Evolutionary conservation across 2,888 invertebrate species (phyloP), one percentile per base, ranked within the genome.

Genomic region (Sclerodermus sp.): DNA sequence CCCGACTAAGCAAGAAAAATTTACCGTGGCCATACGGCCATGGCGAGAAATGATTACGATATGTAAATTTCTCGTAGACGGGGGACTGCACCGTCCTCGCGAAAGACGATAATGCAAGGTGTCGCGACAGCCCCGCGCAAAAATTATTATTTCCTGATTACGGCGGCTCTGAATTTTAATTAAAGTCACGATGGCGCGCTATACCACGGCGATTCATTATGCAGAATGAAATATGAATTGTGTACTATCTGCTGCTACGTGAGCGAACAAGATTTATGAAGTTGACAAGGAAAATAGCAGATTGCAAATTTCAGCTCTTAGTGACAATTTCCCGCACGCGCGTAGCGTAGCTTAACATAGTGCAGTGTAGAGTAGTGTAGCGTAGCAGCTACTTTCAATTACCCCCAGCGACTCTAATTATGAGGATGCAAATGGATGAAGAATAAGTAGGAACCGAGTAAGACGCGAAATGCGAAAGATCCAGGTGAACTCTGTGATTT

Each of bases 121-220:
- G 51, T 47, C 45, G 47, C 47, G 36, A 30, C n/a, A 38, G 38
- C 40, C 42, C 48, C 51, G 41, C 36, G 46, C 18, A 57, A 56
- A 59, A 56, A 54, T 59, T 54, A 58, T 59, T 58, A 52, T 55
- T 60, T 62, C 48, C 57, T 59, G 59, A 64, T 62, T 59, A 55
- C 49, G 42, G 40, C 36, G 45, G 46, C 40, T 42, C 55, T 58
- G 58, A 53, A 64, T 64, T 66, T 66, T 64, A 64, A 64, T 62
- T 61, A 61, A 60, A 60, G 53, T 38, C 53, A 47, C 42, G 47
- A 47, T 43, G 29, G 48, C 45, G 52, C 52, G 49, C 36, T 49
- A 43, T 42, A 45, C 34, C 42, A 17, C 38, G 40, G 45, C 53
- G 48, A 59, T 65, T 64, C 53, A 58, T 62, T 62, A 62, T 57